A percentile compares a stretch with the other conserved stretches of the same genome.
Evolutionary conservation across 2,888 invertebrate species (phyloP).

Genomic region (Anagyrus pseudococci): DNA sequence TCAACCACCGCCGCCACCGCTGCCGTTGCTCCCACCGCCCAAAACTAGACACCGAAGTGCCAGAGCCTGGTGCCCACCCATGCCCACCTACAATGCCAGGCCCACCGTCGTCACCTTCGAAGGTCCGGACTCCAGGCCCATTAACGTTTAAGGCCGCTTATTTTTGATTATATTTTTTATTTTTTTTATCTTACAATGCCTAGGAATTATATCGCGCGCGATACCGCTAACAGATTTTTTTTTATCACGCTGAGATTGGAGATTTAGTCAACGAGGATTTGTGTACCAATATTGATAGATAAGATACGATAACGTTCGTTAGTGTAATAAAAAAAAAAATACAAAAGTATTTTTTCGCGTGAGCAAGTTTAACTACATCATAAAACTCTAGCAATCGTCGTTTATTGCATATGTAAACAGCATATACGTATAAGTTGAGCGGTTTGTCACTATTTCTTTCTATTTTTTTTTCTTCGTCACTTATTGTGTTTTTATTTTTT

Average conservation of each 20-base stretch:
- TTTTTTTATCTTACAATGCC: background rate
- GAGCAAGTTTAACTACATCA: no score
- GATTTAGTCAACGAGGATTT: no score
- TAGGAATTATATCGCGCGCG: background rate
- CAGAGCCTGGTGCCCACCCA: slow-evolving; percentile 63
- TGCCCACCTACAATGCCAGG: slow-evolving; percentile 66
- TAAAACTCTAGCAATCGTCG: no score
- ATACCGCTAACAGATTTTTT: no score
- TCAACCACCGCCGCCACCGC: slow-evolving; percentile 71
- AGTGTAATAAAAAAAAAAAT: no score
- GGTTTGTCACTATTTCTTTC: no score
- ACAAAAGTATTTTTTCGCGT: no score
- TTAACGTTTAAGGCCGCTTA: slow-evolving; percentile 7
- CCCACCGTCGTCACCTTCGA: slow-evolving; percentile 75
- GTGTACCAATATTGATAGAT: slow-evolving; percentile 52
- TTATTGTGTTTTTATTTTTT: slow-evolving; percentile 50
- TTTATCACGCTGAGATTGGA: no score
- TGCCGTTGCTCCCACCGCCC: slow-evolving; percentile 51
- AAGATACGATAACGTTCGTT: no score
- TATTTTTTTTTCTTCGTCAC: slow-evolving; percentile 14
- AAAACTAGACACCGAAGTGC: slow-evolving; percentile 57
- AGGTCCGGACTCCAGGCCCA: slow-evolving; percentile 64
- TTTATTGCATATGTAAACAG: no score
- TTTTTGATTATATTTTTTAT: slow-evolving; percentile 28
- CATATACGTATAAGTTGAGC: no score